Base-by-base conservation (phyloP, 2,797 vertebrate species). In the Sebastes matsubarae region DNA sequence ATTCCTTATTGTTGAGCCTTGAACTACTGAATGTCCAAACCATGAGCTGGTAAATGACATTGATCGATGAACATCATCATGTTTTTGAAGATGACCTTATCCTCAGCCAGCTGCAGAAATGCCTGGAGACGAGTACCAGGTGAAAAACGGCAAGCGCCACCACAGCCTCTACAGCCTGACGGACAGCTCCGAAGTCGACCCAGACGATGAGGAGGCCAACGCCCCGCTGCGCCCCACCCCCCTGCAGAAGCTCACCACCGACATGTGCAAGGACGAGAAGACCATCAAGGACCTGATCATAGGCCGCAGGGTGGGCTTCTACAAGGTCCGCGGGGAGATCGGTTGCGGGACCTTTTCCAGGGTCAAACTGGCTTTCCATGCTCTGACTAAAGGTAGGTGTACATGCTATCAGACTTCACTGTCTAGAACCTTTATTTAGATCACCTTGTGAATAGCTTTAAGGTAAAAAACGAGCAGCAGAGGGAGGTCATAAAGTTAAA, bases 341-440 rank as follows among this genome's bases (percentile, higher is more conserved):
- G 98, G 98, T 74, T 96, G 92, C 3, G 98, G 98, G 16, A 98
- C 97, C 91, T 99, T 99, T 86, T 99, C 98, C 1, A 96, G 97
- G 85, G 98, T 99, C 91, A 99, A 98, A 88, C 94, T 99, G 81
- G 98, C 97, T 59, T 96, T 98, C 87, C 97, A 99, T 70, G 96
- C 96, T 25, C 94, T 99, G 73, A 98, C 97, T 55, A 98, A 96
- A 99, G 98, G 98, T 99, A 96, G 63, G 42, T 14, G 3, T 8
- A 7, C 4, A 1, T 32, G 11, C 12, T 22, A 2, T 50, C 25
- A 66, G 9, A 59, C 14, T 8, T 10, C 46, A 27, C 29, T 54
- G 3, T 55, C 34, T 20, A 16, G 4, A 4, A 13, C 13, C 27
- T 65, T 57, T 25, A 13, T 42, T 54, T 22, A 3, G 4, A 46